Base-by-base conservation (phyloP, 2,797 vertebrate genomes). In the Brachyalestes nurse region DNA sequence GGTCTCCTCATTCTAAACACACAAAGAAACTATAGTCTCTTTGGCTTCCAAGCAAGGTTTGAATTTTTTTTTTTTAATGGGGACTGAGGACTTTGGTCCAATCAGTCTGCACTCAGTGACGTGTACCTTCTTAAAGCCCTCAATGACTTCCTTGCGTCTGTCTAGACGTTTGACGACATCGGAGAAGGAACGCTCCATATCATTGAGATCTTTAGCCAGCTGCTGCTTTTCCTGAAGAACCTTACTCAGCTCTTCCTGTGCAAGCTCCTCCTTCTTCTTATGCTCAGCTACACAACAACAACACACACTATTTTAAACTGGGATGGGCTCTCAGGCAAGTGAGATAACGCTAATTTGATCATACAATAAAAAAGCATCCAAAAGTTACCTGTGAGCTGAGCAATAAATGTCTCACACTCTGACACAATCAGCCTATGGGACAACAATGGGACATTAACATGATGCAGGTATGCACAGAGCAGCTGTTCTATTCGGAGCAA, bases 101-200 rank as follows among this genome's bases (percentile, higher is more conserved):
- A 0, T 57, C 10, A 65, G 17, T 0, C 34, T 34, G 12, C 45
- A 47, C 2, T 19, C n/a, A 49, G 14, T 23, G 7, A 51, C 42
- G 2, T 81, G 4, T 6, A 97, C 97, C 94, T 94, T 96, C 82
- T 88, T 95, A 87, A 96, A 99, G 45, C 96, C 97, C 17, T 97
- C 95, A 0, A 97, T 86, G 0, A 90, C 93, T 0, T 95, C 96
- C 88, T 97, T 99, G 89, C 97, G 96, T 66, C 98, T 96, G 85
- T 98, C 96, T 76, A 97, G 93, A 23, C 97, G 94, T 87, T 96
- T 97, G 86, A 99, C 96, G 69, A 99, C 91, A 0, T 98, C 96
- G 0, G 95, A 95, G 77, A 97, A 96, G 0, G 97, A 97, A 61
- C 95, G 96, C 45, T 98, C 97, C 93, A 94, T 90, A 13, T 94